Evolutionary conservation across 2,797 vertebrate genomes (phyloP), one percentile per base, ranked within the genome.

Genomic region (Chlorospingus flavigularis): DNA sequence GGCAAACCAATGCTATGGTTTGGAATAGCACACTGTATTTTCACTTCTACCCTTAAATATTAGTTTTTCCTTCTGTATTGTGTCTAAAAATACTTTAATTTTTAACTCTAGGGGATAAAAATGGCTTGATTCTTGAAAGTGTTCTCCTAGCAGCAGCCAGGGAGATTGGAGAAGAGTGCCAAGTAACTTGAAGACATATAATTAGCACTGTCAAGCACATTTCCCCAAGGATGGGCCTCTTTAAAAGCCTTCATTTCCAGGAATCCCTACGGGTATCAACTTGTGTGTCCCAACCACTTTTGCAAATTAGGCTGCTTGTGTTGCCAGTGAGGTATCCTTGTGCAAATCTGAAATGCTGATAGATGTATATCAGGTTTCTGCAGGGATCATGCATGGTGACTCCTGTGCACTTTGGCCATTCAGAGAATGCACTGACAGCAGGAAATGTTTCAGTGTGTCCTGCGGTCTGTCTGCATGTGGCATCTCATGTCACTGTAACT

Each of bases 401-500:
- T 55, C 8, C 35, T n/a, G 28, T 28, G 58, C 13, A 37, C 25
- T 60, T 85, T 4, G 21, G 11, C 26, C 4, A 0, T 62, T 78
- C 47, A 42, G 40, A 86, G 14, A 58, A 28, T 11, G 5, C 31
- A 19, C 25, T 20, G 55, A 17, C 28, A 72, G 18, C 35, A 81
- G 47, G 57, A 65, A 84, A 23, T 77, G 47, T n/a, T 67, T 70
- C 28, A 14, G 3, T 42, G 43, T 55, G 39, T 30, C 50, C 45
- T 15, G 6, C 0, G 0, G 14, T 58, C 43, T 30, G 7, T 24
- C 57, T 90, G 24, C 40, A 11, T 24, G 24, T 39, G 53, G 33
- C 42, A 60, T 85, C 26, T 71, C 30, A 20, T 14, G 11, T 48
- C 17, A 13, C 30, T 53, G 48, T 35, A 82, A 73, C n/a, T 4